A percentile compares a stretch with the other conserved stretches of the same genome.
Evolutionary conservation across 2,113 vertebrate species (phyloP).

Genomic region (Thunnus maccoyii): DNA sequence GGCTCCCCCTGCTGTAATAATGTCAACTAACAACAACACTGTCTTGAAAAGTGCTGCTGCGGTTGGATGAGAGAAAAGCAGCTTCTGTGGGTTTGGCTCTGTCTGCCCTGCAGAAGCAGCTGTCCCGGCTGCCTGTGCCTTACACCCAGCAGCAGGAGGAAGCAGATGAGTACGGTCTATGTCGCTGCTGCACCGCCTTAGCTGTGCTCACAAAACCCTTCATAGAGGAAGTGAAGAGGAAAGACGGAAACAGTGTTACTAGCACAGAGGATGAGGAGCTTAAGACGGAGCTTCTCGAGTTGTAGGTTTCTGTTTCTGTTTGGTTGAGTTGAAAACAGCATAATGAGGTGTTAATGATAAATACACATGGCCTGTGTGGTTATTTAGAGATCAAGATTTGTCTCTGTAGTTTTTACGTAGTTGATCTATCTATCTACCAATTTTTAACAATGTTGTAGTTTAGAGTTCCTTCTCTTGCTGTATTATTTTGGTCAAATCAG

Average conservation of each 20-base stretch:
- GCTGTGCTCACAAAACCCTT: constrained; percentile 88
- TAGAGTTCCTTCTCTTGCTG: no score
- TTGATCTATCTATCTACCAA: no score
- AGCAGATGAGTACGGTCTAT: constrained; percentile 88
- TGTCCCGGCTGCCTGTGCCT: constrained; percentile 92
- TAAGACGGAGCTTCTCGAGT: constrained; percentile 90
- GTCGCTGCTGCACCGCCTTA: constrained; percentile 88
- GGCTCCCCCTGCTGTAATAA: constrained; percentile 69
- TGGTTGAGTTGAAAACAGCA: no score
- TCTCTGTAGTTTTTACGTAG: no score
- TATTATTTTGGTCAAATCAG: no score
- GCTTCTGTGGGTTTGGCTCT: constrained; percentile 87
- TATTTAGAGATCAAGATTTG: no score
- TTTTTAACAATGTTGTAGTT: no score
- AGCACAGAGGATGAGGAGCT: constrained; percentile 78
- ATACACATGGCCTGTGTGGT: no score
- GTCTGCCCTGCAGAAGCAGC: constrained; percentile 89
- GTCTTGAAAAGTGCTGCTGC: constrained; percentile 85
- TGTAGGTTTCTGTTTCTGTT: constrained; percentile 84
- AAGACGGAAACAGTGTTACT: constrained; percentile 60
- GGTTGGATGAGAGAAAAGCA: constrained; percentile 86
- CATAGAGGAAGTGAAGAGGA: constrained; percentile 84
- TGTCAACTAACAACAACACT: constrained; percentile 5
- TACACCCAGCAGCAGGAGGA: constrained; percentile 89
- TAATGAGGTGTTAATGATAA: no score